These are phyloP conservation scores for Chrysodeixis includens DNA, from an alignment of 2,888 invertebrate genomes.

Conservation along the genomic window DNA sequence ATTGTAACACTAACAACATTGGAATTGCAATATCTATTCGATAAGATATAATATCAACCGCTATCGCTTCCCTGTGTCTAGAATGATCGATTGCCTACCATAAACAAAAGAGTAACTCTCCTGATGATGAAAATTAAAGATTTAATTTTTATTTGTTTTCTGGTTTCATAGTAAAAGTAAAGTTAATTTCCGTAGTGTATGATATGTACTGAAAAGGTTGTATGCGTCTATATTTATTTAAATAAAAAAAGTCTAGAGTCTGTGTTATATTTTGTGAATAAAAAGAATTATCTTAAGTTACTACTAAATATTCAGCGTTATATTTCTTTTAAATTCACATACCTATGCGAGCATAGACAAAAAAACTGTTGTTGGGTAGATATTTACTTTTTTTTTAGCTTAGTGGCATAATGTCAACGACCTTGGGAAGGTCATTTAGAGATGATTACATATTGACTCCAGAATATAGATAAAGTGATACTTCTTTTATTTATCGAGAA, in stretches of 20 bases:
- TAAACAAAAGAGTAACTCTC: not conserved
- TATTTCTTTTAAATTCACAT: not conserved
- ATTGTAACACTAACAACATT: too few species aligned
- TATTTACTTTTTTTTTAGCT: not conserved
- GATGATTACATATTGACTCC: not conserved
- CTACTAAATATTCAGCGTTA: not conserved
- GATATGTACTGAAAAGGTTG: too few species aligned
- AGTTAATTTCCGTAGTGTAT: too few species aligned
- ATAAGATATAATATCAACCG: not conserved
- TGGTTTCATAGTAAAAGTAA: too few species aligned
- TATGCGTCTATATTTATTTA: too few species aligned
- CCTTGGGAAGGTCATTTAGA: not conserved
- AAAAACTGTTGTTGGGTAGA: not conserved
- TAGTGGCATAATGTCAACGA: not conserved
- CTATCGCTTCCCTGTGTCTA: not conserved
- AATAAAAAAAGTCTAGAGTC: too few species aligned
- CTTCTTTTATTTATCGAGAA: not conserved
- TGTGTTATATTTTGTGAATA: too few species aligned
- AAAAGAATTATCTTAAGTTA: not conserved
- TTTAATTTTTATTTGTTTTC: too few species aligned
- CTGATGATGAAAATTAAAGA: not conserved
- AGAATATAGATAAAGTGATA: not conserved
- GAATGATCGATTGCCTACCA: not conserved
- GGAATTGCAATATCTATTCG: not conserved
- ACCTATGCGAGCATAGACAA: not conserved